Base-by-base conservation (phyloP, 1,140 invertebrate species). In the Oscheius sp. region DNA sequence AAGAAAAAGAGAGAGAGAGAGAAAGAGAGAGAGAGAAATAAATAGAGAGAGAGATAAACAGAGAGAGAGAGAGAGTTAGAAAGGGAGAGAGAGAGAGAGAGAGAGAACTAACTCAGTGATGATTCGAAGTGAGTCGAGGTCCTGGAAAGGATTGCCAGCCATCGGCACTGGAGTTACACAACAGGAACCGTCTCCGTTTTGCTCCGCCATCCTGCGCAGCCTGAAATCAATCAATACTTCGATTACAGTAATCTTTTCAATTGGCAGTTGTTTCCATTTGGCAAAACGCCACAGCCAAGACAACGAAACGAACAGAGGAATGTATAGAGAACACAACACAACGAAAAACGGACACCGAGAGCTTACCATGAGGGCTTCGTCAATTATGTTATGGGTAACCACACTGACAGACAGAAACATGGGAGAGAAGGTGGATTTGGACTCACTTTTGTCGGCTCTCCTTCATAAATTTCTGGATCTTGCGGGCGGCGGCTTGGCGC, bases 381-480 rank as follows among this genome's bases (percentile, higher is more conserved):
- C 42, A 26, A 29, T 38, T 49, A 29, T 32, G 3, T 38, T 49
- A 46, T 38, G 4, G 18, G 26, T 49, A 49, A 2, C 23, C 29
- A 46, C 28, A 29, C 45, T 67, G 42, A 3, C 7, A 3, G 1
- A 45, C n/a, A 66, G 38, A 28, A 3, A 2, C 29, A 31, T n/a
- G 52, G 29, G 29, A 52, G 52, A 29, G 34, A 29, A 3, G 7
- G 26, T n/a, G 13, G 31, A 10, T 0, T 1, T 31, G 29, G n/a
- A 71, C 69, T 65, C 42, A 71, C 69, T 71, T 71, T 42, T 71
- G 58, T 3, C 69, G 59, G 34, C 64, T 71, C 23, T 71, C 52
- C 34, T 59, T n/a, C 73, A 74, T 74, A 28, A 74, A 74, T 10
- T 70, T 68, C 62, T 74, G 73, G 52, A 74, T 74, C 45, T 62